phyloP scores from a whole-genome alignment of 2,888 invertebrate species.

The Orthosia gracilis region DNA sequence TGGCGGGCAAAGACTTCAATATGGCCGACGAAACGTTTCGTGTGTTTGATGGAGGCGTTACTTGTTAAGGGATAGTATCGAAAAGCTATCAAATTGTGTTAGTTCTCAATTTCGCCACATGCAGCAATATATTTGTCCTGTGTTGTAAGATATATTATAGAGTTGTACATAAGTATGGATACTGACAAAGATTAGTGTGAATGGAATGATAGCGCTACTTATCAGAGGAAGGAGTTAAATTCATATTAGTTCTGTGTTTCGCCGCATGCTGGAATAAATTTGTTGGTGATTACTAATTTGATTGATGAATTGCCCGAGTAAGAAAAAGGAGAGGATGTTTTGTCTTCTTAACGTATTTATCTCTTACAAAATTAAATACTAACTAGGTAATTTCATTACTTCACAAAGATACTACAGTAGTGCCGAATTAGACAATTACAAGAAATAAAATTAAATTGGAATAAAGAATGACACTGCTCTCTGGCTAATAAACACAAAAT shows the following conservation, averaged over 20 bases:
- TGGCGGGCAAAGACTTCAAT: neutral
- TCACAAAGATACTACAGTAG: neutral
- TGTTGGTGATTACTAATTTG: neutral
- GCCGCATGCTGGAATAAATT: neutral
- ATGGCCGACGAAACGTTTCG: neutral
- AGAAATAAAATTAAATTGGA: neutral
- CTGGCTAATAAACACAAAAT: no score
- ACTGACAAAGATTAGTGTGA: neutral
- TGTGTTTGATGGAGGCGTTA: neutral
- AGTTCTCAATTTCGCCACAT: conserved; percentile 17
- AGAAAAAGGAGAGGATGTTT: neutral
- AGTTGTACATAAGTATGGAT: neutral
- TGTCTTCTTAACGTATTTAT: neutral
- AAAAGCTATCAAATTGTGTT: neutral
- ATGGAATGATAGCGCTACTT: no score
- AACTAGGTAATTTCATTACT: neutral
- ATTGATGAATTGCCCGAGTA: no score
- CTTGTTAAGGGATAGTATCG: neutral
- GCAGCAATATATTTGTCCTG: neutral
- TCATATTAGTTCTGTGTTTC: no score
- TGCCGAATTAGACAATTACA: neutral
- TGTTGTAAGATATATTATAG: neutral
- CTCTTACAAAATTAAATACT: neutral
- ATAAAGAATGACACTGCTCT: no score
- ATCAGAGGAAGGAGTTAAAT: neutral